Evolutionary conservation across 1,140 invertebrate species (phyloP), one percentile per base, ranked within the genome.

Genomic region (Drosophila setifemur): DNA sequence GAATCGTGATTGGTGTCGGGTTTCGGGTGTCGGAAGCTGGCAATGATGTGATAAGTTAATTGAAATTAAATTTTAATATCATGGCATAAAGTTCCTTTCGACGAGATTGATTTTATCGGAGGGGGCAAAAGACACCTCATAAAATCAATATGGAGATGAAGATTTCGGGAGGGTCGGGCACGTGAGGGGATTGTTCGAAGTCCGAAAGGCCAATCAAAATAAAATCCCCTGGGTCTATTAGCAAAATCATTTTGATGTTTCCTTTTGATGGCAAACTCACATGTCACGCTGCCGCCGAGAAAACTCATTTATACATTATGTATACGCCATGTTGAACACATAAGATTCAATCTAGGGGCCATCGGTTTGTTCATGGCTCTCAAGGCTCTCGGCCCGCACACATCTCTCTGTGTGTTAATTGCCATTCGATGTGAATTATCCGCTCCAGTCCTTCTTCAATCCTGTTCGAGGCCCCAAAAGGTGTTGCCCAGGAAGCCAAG

Each of bases 31-130:
- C 57, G 57, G 60, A 47, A 39, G 55, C 64, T 45, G 66, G 49
- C 49, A 71, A 69, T 64, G 66, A 69, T 69, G 67, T 71, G 67
- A 71, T 71, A 71, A 71, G 67, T 71, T 71, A 71, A 71, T 71
- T 71, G 67, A 71, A 71, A 71, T 71, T 71, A 71, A 71, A 71
- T 71, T 71, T 71, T 71, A 71, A 71, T 71, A 71, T 71, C 67
- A 61, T 50, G 54, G 44, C 29, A 45, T 70, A 71, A 71, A 71
- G 67, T 71, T 50, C 3, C 67, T 54, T 64, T 64, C 43, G 61
- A 66, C 25, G 61, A 64, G 61, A 64, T 63, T 49, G 57, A 23
- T 63, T 63, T 64, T 60, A 48, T 31, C 26, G 50, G 43, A 21
- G 18, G n/a, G n/a, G n/a, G n/a, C n/a, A n/a, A 5, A 11, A 4